A percentile compares a stretch with the other conserved stretches of the same genome.
Evolutionary conservation across 2,113 vertebrate genomes (phyloP).

Genomic region (Holacanthus passer): DNA sequence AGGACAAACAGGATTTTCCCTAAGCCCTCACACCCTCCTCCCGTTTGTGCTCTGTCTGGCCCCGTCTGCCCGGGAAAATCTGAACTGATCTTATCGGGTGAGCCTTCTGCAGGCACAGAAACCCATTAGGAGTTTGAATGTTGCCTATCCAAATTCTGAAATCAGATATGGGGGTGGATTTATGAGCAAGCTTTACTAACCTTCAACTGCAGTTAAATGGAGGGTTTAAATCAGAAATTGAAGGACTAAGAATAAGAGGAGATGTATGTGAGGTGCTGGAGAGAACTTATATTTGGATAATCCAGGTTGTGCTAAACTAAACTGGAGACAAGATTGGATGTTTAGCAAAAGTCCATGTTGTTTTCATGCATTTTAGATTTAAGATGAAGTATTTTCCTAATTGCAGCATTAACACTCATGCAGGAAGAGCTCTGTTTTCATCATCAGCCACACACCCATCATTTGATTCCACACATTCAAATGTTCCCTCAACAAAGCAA

Average conservation of each 20-base stretch:
- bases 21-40: slow-evolving; percentile 45
- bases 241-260: neutral
- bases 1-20: slow-evolving; percentile 64
- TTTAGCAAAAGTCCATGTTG: neutral
- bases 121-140: slow-evolving; percentile 58
- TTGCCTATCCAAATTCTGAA: slow-evolving; percentile 63
- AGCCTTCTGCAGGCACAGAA: slow-evolving; percentile 59
- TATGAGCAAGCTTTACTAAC: slow-evolving; percentile 42
- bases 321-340: neutral
- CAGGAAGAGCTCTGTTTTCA: neutral
- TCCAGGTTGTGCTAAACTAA: neutral
- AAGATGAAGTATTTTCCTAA: neutral
- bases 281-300: neutral
- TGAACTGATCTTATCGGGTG: slow-evolving; percentile 64
- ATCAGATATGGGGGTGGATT: slow-evolving; percentile 48
- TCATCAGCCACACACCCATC: neutral
- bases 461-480: neutral
- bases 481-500: neutral
- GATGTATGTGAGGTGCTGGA: neutral
- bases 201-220: slow-evolving; percentile 22
- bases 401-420: neutral
- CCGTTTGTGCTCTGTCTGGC: slow-evolving; percentile 37
- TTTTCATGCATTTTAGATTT: neutral
- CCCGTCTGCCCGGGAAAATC: slow-evolving; percentile 46
- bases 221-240: slow-evolving; percentile 14